Conservation (phyloP, 1,140 invertebrate genomes). For the Macrobrachium nipponense region DNA sequence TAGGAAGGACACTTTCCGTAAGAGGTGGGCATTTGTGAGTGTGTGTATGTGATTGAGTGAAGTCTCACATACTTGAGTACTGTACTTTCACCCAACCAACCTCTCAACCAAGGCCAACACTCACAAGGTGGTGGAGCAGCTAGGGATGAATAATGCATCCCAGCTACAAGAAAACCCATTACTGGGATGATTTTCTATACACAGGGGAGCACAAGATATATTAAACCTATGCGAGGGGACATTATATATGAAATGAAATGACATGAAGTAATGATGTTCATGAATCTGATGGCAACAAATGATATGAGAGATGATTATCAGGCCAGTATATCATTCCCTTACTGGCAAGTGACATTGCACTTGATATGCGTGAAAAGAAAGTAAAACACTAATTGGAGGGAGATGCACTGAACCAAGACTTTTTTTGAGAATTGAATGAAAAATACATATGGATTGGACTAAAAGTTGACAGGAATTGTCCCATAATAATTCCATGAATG, state of each 20-base stretch:
- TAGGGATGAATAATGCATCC: background rate
- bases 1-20: conserved; percentile 59
- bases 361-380: too few relatives aligned
- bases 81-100: conserved; percentile 1
- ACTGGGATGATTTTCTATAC: conserved; percentile 5
- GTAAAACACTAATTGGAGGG: too few relatives aligned
- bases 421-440: too few relatives aligned
- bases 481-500: background rate
- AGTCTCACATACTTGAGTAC: conserved; percentile 18
- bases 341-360: too few relatives aligned
- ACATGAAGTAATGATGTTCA: background rate
- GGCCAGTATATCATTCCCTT: too few relatives aligned
- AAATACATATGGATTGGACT: too few relatives aligned
- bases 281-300: background rate
- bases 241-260: conserved; percentile 22
- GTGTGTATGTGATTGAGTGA: conserved; percentile 4
- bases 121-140: conserved; percentile 7
- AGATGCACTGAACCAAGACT: too few relatives aligned
- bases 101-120: conserved; percentile 21
- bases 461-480: too few relatives aligned
- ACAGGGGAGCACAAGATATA: conserved; percentile 5
- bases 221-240: conserved; percentile 32
- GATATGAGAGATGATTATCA: too few relatives aligned
- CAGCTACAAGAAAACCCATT: background rate
- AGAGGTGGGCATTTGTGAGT: conserved; percentile 16